phyloP scores from a whole-genome alignment of 92 coral and sea anemone genomes.

The Paramuricea clavata region DNA sequence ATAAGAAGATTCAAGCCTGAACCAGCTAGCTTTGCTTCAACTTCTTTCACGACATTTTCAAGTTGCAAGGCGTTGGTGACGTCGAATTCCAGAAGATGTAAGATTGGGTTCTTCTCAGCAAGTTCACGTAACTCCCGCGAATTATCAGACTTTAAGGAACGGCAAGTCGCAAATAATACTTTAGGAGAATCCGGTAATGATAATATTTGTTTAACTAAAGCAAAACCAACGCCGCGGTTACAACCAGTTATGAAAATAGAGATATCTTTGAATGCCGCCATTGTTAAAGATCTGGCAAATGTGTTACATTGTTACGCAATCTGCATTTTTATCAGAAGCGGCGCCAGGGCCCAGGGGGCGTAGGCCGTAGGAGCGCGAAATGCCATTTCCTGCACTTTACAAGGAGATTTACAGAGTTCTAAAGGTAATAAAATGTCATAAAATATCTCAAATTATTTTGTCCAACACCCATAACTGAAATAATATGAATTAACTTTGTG shows the following conservation, averaged over 20 bases:
- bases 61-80: conserved; percentile 63
- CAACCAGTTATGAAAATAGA: conserved; percentile 83
- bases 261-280: conserved; percentile 47
- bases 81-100: conserved; percentile 75
- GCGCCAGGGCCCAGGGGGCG: too few relatives aligned
- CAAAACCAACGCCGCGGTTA: conserved; percentile 86
- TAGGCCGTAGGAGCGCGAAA: too few relatives aligned
- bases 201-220: conserved; percentile 79
- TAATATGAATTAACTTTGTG: too few relatives aligned
- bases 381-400: too few relatives aligned
- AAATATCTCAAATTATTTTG: too few relatives aligned
- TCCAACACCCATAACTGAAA: too few relatives aligned
- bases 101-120: conserved; percentile 57
- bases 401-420: too few relatives aligned
- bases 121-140: conserved; percentile 74
- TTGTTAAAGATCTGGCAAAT: too few relatives aligned
- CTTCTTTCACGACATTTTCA: conserved; percentile 60
- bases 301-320: too few relatives aligned
- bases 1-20: conserved; percentile 74
- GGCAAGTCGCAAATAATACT: conserved; percentile 77
- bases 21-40: conserved; percentile 55
- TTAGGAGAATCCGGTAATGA: conserved; percentile 68
- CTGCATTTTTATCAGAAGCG: too few relatives aligned
- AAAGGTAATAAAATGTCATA: too few relatives aligned
- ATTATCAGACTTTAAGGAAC: conserved; percentile 63